These are phyloP conservation scores for Amblyjoppa proteus DNA, from an alignment of 2,888 invertebrate species.

Conservation along the genomic window DNA sequence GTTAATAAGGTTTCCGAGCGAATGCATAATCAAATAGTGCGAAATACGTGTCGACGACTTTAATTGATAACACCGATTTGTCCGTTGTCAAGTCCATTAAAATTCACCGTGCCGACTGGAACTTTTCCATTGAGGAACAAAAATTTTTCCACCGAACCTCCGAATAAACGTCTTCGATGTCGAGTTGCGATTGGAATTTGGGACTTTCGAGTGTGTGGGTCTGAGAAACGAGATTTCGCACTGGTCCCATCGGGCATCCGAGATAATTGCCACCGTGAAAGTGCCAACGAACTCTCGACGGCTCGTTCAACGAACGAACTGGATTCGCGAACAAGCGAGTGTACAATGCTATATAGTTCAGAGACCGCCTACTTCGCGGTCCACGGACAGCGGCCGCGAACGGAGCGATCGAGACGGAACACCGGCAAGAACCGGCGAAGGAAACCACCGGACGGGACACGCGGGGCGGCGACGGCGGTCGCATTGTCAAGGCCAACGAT, in stretches of 20 bases:
- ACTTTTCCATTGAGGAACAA: not conserved
- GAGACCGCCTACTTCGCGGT: conserved; percentile 65
- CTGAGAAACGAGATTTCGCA: conserved; percentile 75
- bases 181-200: conserved; percentile 39
- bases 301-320: conserved; percentile 48
- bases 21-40: conserved; percentile 39
- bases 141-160: not conserved
- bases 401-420: conserved; percentile 67
- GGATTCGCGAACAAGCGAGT: conserved; percentile 24
- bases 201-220: conserved; percentile 51
- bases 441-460: conserved; percentile 34
- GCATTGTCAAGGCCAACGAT: conserved; percentile 81
- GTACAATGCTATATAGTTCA: conserved; percentile 27
- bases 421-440: conserved; percentile 27
- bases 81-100: not conserved
- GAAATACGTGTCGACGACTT: conserved; percentile 32
- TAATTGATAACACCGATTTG: conserved; percentile 47
- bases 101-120: not conserved
- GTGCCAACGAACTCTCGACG: conserved; percentile 80
- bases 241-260: conserved; percentile 63
- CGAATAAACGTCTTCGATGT: not conserved
- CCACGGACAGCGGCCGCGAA: conserved; percentile 53
- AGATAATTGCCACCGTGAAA: conserved; percentile 80
- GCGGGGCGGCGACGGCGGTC: conserved; percentile 70
- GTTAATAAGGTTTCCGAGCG: conserved; percentile 42